Conservation (phyloP, 2,888 invertebrate species). For the Pteria penguin region DNA sequence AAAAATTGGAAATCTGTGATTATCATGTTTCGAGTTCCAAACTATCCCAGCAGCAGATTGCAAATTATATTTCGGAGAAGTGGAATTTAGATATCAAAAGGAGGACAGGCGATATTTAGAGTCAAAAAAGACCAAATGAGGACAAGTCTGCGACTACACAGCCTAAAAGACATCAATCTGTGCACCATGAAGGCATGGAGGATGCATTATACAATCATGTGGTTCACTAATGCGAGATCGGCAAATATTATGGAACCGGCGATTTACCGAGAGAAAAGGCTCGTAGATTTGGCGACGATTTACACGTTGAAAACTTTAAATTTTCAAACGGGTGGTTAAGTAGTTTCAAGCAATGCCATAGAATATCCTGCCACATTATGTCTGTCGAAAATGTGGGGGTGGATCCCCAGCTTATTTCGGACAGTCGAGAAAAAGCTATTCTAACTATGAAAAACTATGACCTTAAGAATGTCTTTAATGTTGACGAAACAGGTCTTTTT, state of each 20-base stretch:
- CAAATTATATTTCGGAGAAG: too few relatives aligned
- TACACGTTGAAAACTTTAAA: not conserved
- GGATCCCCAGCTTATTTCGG: too few relatives aligned
- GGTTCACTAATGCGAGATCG: not conserved
- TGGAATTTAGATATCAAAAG: too few relatives aligned
- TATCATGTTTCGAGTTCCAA: too few relatives aligned
- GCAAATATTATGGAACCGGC: not conserved
- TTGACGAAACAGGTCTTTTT: slow-evolving; percentile 17
- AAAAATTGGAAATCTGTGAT: too few relatives aligned
- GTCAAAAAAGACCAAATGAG: too few relatives aligned
- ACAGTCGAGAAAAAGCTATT: too few relatives aligned
- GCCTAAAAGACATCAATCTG: not conserved
- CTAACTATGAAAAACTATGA: not conserved
- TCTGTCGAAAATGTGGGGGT: too few relatives aligned
- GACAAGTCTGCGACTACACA: not conserved
- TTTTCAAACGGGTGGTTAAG: slow-evolving; percentile 3
- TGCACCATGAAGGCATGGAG: not conserved
- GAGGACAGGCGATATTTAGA: too few relatives aligned
- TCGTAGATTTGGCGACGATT: not conserved
- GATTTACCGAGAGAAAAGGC: not conserved
- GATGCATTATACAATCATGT: not conserved
- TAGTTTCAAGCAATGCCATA: not conserved
- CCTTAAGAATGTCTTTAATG: slow-evolving; percentile 1
- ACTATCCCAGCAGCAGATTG: too few relatives aligned
- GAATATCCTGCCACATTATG: not conserved